Evolutionary conservation across 2,888 invertebrate species (phyloP).

Genomic region (Heteromyza rotundicornis): DNA sequence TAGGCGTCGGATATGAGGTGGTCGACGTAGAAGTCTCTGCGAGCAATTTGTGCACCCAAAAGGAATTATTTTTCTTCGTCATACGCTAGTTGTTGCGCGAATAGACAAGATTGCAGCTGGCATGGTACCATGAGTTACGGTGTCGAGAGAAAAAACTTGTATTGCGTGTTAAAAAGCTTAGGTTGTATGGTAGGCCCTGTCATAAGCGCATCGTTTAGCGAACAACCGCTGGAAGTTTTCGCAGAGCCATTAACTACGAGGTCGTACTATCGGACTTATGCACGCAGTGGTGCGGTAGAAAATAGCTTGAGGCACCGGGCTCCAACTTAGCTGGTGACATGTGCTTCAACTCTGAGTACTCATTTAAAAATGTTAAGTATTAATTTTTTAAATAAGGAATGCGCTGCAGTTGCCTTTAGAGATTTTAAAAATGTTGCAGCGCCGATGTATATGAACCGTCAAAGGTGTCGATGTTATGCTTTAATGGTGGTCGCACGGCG

Average conservation of each 20-base stretch:
- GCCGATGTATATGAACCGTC: constrained; percentile 27
- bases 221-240: constrained; percentile 18
- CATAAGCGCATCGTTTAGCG: constrained; percentile 17
- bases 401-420: constrained; percentile 24
- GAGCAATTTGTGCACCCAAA: background rate
- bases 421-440: constrained; percentile 23
- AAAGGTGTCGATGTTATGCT: constrained; percentile 6
- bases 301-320: constrained; percentile 8
- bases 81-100: background rate
- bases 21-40: background rate
- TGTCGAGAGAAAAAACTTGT: constrained; percentile 1
- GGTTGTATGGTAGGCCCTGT: background rate
- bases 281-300: constrained; percentile 30
- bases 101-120: background rate
- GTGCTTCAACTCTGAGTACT: background rate
- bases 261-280: constrained; percentile 20
- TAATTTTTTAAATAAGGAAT: constrained; percentile 14
- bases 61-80: background rate
- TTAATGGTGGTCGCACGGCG: constrained; percentile 24
- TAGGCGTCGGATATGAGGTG: background rate
- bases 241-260: constrained; percentile 27
- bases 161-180: background rate
- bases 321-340: background rate
- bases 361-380: constrained; percentile 18
- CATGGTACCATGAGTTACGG: constrained; percentile 6